phyloP scores from a whole-genome alignment of 2,113 vertebrate genomes.

The Atractosteus spatula region DNA sequence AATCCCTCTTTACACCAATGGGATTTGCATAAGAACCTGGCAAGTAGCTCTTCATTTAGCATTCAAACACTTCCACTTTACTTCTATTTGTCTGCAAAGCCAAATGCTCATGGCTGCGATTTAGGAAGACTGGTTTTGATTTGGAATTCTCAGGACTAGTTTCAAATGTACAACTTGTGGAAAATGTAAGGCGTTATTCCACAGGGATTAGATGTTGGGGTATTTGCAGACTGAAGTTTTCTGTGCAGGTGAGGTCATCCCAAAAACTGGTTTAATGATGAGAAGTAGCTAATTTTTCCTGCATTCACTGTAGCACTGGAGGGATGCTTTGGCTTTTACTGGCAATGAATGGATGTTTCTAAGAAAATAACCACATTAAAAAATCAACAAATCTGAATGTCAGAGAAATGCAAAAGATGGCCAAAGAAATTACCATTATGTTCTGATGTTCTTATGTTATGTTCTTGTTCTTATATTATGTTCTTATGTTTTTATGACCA shows the following conservation, averaged over 20 bases:
- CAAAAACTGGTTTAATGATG: background rate
- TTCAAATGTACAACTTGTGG: background rate
- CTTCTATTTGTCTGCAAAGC: background rate
- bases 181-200: background rate
- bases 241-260: background rate
- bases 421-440: no score
- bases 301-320: background rate
- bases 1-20: slow-evolving; percentile 46
- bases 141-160: background rate
- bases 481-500: no score
- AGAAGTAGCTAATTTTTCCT: background rate
- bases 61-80: slow-evolving; percentile 23
- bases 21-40: slow-evolving; percentile 57
- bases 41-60: slow-evolving; percentile 51
- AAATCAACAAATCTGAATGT: no score
- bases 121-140: background rate
- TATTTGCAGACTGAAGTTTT: background rate
- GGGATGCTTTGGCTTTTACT: no score
- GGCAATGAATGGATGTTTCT: no score
- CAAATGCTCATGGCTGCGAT: background rate
- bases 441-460: no score
- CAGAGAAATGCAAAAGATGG: no score
- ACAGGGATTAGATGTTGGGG: background rate
- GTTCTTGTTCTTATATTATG: no score
- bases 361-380: no score